Evolutionary conservation across 1,140 invertebrate species (phyloP), one percentile per base, ranked within the genome.

Genomic region (Diachasma alloeum): DNA sequence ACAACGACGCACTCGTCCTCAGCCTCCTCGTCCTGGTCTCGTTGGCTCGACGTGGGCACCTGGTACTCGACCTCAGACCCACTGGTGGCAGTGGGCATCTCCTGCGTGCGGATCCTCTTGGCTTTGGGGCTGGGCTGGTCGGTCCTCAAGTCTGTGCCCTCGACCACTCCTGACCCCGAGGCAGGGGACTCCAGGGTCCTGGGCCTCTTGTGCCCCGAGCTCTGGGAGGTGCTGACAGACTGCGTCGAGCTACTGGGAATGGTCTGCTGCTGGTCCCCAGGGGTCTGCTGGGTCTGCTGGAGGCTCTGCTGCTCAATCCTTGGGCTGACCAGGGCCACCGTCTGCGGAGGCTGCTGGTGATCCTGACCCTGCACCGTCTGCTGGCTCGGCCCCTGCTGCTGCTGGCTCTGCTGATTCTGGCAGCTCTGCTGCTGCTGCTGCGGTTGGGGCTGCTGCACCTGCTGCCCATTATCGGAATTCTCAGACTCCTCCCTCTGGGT

Each of bases 11-110:
- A 93, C 17, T 94, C 93, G 17, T 96, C 93, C 31, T 95, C 93
- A 59, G 92, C 90, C 78, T 96, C 94, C 86, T 95, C 94, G 79
- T 95, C 94, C 81, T 95, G 94, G 84, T 96, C 94, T 36, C 94
- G 91, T 83, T 95, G 94, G 24, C 94, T 95, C 4, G 94, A 95
- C 0, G 95, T 96, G 2, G 95, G 95, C 53, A 96, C 88, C 81
- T 89, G 88, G 80, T 90, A 89, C 73, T 90, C 88, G 5, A 89
- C 83, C 67, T 89, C 88, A 4, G 88, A 88, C 44, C 80, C 85
- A 81, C 87, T 90, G 0, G 84, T 83, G 0, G 85, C 83, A 5
- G 84, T 79, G 6, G 82, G 59, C 17, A 87, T 75, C 73, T 89
- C 87, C 66, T 86, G 84, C 44, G 86, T 85, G 72, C 81, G 78